Percentiles rank a stretch among this genome's conserved stretches.
These are phyloP conservation scores for Calosoma granatense DNA, from an alignment of 1,140 invertebrate genomes.

Conservation along the genomic window DNA sequence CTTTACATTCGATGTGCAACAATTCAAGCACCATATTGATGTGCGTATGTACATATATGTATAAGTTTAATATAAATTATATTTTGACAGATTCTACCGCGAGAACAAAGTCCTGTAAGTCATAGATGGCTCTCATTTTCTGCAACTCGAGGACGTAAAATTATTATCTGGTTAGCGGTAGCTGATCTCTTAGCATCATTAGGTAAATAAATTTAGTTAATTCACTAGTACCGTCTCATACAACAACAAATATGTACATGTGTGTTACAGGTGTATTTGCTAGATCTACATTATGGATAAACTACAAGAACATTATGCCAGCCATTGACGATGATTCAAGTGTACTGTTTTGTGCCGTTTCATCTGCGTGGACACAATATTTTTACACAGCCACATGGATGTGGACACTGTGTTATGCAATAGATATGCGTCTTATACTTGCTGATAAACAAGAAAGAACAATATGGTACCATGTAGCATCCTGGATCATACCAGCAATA, in stretches of 20 bases:
- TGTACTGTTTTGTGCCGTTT: constrained; percentile 59
- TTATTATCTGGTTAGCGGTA: constrained; percentile 66
- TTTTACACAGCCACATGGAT: constrained; percentile 77
- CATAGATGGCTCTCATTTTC: constrained; percentile 44
- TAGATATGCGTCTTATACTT: constrained; percentile 62
- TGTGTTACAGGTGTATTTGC: constrained; percentile 54
- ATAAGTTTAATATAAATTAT: constrained; percentile 11
- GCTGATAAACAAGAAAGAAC: constrained; percentile 46
- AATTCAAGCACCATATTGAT: not conserved
- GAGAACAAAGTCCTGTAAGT: constrained; percentile 25
- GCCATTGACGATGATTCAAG: constrained; percentile 50
- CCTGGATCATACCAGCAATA: constrained; percentile 60
- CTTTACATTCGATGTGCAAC: no score
- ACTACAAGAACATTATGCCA: constrained; percentile 52
- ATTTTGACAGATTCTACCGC: constrained; percentile 37
- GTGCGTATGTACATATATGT: not conserved
- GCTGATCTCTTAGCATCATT: constrained; percentile 65
- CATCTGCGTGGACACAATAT: constrained; percentile 71
- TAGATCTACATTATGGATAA: constrained; percentile 59
- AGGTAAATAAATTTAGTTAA: constrained; percentile 41
- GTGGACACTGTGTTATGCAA: constrained; percentile 73
- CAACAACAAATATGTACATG: no score
- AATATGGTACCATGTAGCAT: constrained; percentile 51
- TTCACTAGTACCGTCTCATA: not conserved
- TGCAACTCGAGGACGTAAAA: constrained; percentile 50